These are phyloP conservation scores for Spheniscus humboldti DNA, from an alignment of 2,797 vertebrate species.

Conservation along the genomic window DNA sequence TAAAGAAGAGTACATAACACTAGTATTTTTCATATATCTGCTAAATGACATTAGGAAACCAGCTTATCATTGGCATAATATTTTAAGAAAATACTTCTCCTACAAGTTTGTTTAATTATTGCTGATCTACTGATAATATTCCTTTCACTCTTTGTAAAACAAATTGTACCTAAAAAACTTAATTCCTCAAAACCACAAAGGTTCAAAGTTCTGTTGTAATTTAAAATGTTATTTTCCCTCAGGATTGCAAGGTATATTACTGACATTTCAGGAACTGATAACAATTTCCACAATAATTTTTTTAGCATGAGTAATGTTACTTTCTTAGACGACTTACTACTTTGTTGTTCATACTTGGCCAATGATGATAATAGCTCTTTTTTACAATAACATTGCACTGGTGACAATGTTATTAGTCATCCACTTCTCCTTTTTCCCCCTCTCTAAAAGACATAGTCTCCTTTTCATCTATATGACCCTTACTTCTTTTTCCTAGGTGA, in stretches of 20 bases:
- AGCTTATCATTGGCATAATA: background rate
- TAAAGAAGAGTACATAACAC: background rate
- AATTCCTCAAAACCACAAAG: background rate
- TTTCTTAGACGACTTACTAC: background rate
- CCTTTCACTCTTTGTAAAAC: background rate
- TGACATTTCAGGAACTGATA: background rate
- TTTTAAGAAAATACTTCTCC: background rate
- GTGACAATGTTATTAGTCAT: background rate
- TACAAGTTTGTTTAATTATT: background rate
- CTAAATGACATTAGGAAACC: background rate
- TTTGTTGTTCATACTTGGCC: background rate
- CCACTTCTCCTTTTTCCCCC: background rate
- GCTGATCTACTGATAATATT: background rate
- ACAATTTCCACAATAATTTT: rapidly evolving
- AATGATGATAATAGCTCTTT: background rate
- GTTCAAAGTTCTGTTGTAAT: background rate
- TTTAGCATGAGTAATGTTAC: background rate
- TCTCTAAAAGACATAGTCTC: background rate
- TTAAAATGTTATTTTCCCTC: background rate
- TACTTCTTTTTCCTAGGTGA: background rate
- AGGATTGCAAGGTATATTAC: background rate
- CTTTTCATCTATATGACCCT: background rate
- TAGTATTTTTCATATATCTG: background rate
- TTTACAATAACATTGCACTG: background rate
- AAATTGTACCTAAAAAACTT: background rate